A percentile compares a stretch with the other conserved stretches of the same genome.
phyloP scores from a whole-genome alignment of 2,797 vertebrate species.

The Harpagifer antarcticus region DNA sequence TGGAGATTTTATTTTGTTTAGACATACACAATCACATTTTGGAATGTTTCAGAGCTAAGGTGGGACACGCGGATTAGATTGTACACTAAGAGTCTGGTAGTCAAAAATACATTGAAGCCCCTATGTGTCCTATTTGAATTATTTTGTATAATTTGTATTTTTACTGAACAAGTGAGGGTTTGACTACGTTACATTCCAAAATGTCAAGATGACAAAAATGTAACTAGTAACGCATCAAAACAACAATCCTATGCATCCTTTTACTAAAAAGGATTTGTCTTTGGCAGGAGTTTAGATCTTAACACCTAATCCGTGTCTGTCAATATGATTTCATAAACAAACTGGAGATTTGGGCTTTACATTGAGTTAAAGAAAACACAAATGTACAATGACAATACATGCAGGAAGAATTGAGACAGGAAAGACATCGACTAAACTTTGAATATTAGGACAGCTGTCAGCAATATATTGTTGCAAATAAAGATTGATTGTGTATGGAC shows the following conservation, averaged over 20 bases:
- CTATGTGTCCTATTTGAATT: background rate
- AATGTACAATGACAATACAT: background rate
- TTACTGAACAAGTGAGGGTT: no score
- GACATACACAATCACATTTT: background rate
- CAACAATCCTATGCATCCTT: background rate
- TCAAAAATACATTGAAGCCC: background rate
- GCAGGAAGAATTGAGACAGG: background rate
- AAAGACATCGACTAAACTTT: background rate
- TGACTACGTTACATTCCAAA: background rate
- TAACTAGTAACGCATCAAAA: background rate
- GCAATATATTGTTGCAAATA: background rate
- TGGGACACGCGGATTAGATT: background rate
- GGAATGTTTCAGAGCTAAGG: background rate
- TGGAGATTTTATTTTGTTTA: background rate
- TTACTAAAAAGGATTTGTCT: background rate
- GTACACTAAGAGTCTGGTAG: background rate
- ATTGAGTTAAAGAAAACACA: background rate
- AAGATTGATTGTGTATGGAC: background rate
- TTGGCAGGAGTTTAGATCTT: background rate
- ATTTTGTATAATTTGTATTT: no score
- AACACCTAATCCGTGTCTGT: background rate
- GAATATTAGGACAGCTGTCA: background rate
- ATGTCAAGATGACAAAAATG: background rate
- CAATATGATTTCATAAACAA: constrained; percentile 6
- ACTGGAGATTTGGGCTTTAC: background rate